Evolutionary conservation across 2,797 vertebrate genomes (phyloP).

Genomic region (Allenopithecus nigroviridis): DNA sequence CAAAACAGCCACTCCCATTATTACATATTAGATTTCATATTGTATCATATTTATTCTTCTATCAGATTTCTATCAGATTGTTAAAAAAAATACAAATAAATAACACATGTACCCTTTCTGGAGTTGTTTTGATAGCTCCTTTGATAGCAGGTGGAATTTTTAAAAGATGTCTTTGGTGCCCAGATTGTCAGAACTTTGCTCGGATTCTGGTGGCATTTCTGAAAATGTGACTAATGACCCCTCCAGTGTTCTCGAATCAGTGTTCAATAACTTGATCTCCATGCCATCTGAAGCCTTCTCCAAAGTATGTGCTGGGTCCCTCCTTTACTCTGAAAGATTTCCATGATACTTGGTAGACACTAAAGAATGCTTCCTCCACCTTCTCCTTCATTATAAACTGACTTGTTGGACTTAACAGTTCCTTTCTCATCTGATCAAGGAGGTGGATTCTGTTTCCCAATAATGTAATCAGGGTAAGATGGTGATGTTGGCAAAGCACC

Average conservation of each 20-base stretch:
- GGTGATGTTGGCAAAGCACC: not conserved
- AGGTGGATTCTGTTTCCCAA: conserved; percentile 28
- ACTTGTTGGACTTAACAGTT: not conserved
- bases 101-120: not conserved
- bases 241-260: not conserved
- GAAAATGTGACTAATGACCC: not conserved
- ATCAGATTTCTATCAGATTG: not conserved
- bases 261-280: not conserved
- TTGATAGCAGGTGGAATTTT: not conserved
- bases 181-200: not conserved
- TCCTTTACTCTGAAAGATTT: conserved; percentile 7
- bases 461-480: not conserved
- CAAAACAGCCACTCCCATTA: not conserved
- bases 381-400: not conserved
- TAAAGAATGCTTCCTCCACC: not conserved
- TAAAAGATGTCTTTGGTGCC: not conserved
- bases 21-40: not conserved
- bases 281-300: not conserved
- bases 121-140: not conserved
- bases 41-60: not conserved
- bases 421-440: not conserved
- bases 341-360: not conserved
- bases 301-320: not conserved
- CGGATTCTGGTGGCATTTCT: not conserved
- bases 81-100: not conserved